Conservation (phyloP, 2,888 invertebrate species). For the Scaptomyza polygonia region DNA sequence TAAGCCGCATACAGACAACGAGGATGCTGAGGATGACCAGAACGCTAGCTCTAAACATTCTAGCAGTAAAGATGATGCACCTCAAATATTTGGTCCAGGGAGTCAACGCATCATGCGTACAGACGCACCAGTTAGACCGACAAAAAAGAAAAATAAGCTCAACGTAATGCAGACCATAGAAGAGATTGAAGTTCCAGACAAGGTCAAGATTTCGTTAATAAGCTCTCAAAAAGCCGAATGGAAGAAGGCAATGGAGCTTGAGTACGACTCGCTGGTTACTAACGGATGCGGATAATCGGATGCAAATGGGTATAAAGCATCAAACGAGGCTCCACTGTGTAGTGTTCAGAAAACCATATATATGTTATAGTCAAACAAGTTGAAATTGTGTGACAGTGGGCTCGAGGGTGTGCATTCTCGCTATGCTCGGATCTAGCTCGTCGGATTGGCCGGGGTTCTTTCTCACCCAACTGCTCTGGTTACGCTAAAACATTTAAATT, state of each 20-base stretch:
- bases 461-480: not conserved
- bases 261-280: not conserved
- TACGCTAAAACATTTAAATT: not conserved
- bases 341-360: no score
- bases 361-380: no score
- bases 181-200: constrained; percentile 5
- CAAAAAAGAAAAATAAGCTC: no score
- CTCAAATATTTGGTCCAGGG: not conserved
- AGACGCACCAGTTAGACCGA: constrained; percentile 9
- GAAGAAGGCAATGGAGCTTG: constrained; percentile 1
- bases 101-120: constrained; percentile 8
- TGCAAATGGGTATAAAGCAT: constrained; percentile 9
- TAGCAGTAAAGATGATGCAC: not conserved
- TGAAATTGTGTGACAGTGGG: not conserved
- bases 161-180: no score
- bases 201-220: not conserved
- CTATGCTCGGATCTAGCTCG: not conserved
- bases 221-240: not conserved
- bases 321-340: not conserved
- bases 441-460: not conserved
- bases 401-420: not conserved
- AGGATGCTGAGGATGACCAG: no score
- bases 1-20: no score
- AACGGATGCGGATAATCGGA: constrained; percentile 8
- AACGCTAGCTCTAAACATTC: no score